Conservation (phyloP, 2,888 invertebrate species). For the Yponomeuta sedellus region DNA sequence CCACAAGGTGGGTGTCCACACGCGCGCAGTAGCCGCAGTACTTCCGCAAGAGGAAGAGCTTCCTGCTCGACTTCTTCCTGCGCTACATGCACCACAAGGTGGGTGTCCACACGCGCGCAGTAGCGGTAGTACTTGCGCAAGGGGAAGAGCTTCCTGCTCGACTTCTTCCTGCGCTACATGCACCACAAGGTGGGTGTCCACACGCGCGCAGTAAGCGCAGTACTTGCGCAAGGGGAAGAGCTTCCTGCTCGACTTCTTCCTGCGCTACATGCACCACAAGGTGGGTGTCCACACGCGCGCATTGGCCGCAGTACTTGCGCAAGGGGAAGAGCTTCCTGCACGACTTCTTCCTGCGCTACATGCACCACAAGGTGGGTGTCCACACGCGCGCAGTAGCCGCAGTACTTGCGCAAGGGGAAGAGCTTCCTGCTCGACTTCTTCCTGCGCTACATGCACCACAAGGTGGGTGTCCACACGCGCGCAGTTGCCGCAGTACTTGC, state of each 20-base stretch:
- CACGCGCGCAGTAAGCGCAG: too few species aligned
- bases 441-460: conserved; percentile 91
- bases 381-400: neutral
- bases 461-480: conserved; percentile 67
- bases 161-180: conserved; percentile 97
- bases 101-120: conserved; percentile 26
- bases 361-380: conserved; percentile 83
- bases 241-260: too few species aligned
- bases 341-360: conserved; percentile 97
- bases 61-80: conserved; percentile 97
- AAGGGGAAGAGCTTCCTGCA: conserved; percentile 99
- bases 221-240: conserved; percentile 95
- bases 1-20: conserved; percentile 77
- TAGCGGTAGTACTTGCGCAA: neutral
- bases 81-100: conserved; percentile 93
- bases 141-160: conserved; percentile 98
- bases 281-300: too few species aligned
- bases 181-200: conserved; percentile 80
- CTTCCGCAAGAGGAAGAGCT: conserved; percentile 98
- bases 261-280: too few species aligned
- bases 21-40: neutral
- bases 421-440: conserved; percentile 98
- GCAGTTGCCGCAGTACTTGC: conserved; percentile 68
- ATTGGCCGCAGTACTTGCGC: too few species aligned
- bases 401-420: conserved; percentile 94